A percentile compares a stretch with the other conserved stretches of the same genome.
Conservation (phyloP, 2,888 invertebrate species). For the Rhimphoctona megacephalus region DNA sequence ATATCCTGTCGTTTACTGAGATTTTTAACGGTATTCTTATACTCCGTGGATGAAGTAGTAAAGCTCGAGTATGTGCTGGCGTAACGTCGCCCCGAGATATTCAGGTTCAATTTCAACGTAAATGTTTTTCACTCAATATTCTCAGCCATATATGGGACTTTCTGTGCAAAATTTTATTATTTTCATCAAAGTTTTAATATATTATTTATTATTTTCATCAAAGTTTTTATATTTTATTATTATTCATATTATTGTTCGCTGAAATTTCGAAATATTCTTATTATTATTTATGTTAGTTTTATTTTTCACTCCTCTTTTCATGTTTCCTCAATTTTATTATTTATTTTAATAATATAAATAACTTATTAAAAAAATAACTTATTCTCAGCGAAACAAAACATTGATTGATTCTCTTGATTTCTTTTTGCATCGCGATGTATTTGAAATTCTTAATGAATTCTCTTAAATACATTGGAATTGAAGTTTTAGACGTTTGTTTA, state of each 20-base stretch:
- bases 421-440: not conserved
- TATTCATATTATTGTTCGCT: no score
- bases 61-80: conserved; percentile 60
- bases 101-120: conserved; percentile 5
- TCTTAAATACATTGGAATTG: not conserved
- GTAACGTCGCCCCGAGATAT: not conserved
- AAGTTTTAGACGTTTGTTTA: not conserved
- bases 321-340: not conserved
- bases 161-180: not conserved
- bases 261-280: not conserved
- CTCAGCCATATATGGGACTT: not conserved
- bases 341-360: not conserved
- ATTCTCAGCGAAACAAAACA: not conserved
- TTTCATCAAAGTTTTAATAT: not conserved
- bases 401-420: not conserved
- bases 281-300: not conserved
- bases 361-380: not conserved
- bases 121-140: conserved; percentile 15
- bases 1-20: conserved; percentile 4
- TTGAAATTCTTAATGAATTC: not conserved
- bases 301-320: not conserved
- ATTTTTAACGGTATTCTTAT: conserved; percentile 13
- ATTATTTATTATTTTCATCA: not conserved
- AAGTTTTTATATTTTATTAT: no score
- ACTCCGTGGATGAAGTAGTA: conserved; percentile 33